Base-by-base conservation (phyloP, 1,140 invertebrate species). In the Aphelenchoides besseyi region DNA sequence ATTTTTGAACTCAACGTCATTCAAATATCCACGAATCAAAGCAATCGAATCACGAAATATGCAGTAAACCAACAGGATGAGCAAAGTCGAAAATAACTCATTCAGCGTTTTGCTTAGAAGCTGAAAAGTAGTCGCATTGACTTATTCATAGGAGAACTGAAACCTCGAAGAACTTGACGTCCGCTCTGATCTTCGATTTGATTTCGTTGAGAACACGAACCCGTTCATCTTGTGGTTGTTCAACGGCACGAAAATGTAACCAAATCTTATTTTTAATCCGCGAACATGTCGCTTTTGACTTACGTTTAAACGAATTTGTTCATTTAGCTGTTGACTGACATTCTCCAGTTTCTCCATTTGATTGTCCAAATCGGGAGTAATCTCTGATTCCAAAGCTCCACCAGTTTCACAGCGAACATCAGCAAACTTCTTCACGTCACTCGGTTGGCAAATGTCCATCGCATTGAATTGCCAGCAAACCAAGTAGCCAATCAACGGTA, bases 291-390 rank as follows among this genome's bases (percentile, higher is more conserved):
- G 16, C 16, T 18, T 18, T 37, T 23, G 12, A 0, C 70, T 79
- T 35, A 75, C 74, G 28, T 74, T 78, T 9, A 75, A 28, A 29
- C 61, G 67, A 2, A 75, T 48, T 30, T 75, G 76, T 3, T 79
- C 36, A 0, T 30, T 33, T 12, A 75, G 26, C 37, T 77, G 23
- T 26, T 32, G 23, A 3, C 59, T 69, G 33, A 75, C 33, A 55
- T 75, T 68, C 16, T 73, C 55, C 18, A 79, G n/a, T n/a, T 36
- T 74, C 3, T 75, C 59, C 55, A 74, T 69, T 75, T 73, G 71
- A n/a, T 9, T 33, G 30, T 73, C 71, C 53, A 73, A 36, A 66
- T 73, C 71, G 12, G 72, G 48, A 8, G 71, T 32, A 8, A 74
- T n/a, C 36, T 3, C 18, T 28, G 9, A 2, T 30, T 35, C 29